Percentiles rank a stretch among this genome's conserved stretches.
Conservation (phyloP, 2,888 invertebrate genomes). For the Boloria euphrosyne region DNA sequence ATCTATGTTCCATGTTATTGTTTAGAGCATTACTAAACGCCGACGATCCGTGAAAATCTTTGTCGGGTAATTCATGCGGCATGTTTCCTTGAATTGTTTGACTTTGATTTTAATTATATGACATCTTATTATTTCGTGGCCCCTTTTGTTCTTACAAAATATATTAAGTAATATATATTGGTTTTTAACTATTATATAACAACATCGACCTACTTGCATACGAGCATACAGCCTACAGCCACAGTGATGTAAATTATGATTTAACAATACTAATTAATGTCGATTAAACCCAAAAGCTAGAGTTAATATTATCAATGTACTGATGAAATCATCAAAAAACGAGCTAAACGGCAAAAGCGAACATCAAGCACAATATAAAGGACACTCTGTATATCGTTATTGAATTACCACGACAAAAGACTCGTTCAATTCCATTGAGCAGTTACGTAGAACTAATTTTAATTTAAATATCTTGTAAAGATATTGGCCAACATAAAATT, state of each 20-base stretch:
- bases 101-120: conserved; percentile 48
- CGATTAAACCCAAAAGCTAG: not conserved
- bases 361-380: no score
- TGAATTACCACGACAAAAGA: no score
- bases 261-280: conserved; percentile 2
- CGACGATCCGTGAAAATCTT: conserved; percentile 70
- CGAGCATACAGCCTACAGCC: not conserved
- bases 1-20: conserved; percentile 42
- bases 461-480: no score
- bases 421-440: no score
- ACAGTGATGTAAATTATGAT: conserved; percentile 5
- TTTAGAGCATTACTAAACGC: conserved; percentile 53
- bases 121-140: conserved; percentile 40
- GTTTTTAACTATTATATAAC: conserved; percentile 13
- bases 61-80: conserved; percentile 59
- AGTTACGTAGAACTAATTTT: no score
- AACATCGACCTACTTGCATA: conserved; percentile 9
- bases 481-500: no score
- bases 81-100: conserved; percentile 60
- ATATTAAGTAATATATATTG: conserved; percentile 13
- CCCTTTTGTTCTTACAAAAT: conserved; percentile 23
- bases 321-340: no score
- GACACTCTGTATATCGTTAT: no score
- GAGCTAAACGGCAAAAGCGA: no score
- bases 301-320: no score